Evolutionary conservation across 2,797 vertebrate species (phyloP), one percentile per base, ranked within the genome.

Genomic region (Crocodylus rhombifer): DNA sequence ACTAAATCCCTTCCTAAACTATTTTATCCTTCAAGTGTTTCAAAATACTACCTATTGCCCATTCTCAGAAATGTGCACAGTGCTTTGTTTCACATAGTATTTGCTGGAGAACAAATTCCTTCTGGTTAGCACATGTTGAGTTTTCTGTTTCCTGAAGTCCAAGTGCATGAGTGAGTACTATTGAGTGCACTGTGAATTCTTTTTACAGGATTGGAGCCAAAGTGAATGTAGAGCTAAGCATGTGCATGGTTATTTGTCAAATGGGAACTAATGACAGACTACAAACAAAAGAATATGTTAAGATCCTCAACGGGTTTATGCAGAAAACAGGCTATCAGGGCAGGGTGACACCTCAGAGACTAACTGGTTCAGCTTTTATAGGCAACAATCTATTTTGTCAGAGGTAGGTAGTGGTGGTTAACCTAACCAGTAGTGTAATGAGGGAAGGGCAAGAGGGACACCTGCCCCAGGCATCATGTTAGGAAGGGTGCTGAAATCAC

Each of bases 161-260:
- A 51, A 51, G 42, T 51, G 42, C 42, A 51, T 51, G 42, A 51
- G 42, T 10, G 42, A 51, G 42, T 11, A 51, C 42, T 51, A 11
- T 51, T 51, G 42, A 51, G 42, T 51, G 42, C 10, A 51, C 42
- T 51, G 42, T 51, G 42, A 10, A 51, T 51, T 51, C 42, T 10
- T 51, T 64, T 30, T 30, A 28, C 6, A 84, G 84, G 16, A 67
- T 33, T 33, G 17, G 20, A 30, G 42, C 42, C 23, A 23, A 33
- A 2, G 36, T 15, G 23, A 84, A 77, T 0, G 2, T 5, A 78
- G 26, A 58, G 15, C 14, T 11, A 60, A 65, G 10, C 21, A 5
- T 0, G 3, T n/a, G n/a, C 7, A 10, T n/a, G 51, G 9, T 2
- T 11, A 57, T 56, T 17, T 0, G 1, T n/a, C 12, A 57, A 23